These are phyloP conservation scores for Coendou prehensilis DNA, from an alignment of 2,797 vertebrate genomes.

Conservation along the genomic window DNA sequence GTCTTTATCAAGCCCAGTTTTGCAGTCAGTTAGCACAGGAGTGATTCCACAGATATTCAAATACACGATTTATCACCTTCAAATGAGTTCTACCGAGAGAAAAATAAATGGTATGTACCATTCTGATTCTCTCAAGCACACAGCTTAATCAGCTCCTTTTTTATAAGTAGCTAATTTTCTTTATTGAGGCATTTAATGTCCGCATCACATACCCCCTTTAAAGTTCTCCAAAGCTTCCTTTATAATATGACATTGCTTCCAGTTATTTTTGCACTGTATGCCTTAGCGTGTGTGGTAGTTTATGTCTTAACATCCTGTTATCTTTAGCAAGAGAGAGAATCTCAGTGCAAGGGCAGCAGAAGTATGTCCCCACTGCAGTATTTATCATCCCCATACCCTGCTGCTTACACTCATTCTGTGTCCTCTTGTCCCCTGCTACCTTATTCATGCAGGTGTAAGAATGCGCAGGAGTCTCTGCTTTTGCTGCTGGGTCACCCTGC, in stretches of 20 bases:
- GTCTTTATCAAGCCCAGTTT: neutral
- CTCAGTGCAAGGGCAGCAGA: neutral
- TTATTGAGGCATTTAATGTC: neutral
- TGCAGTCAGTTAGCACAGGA: neutral
- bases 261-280: neutral
- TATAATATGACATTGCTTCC: neutral
- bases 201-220: neutral
- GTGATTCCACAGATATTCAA: neutral
- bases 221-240: neutral
- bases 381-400: neutral
- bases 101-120: neutral
- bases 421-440: neutral
- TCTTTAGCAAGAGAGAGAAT: neutral
- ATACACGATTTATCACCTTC: constrained; percentile 7
- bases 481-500: neutral
- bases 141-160: neutral
- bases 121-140: neutral
- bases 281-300: neutral
- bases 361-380: neutral
- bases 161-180: neutral
- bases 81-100: neutral
- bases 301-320: neutral
- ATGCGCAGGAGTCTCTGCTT: neutral
- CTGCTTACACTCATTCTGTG: neutral
- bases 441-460: neutral